Evolutionary conservation across 2,797 vertebrate genomes (phyloP), one percentile per base, ranked within the genome.

Genomic region (Chromobotia macracanthus): DNA sequence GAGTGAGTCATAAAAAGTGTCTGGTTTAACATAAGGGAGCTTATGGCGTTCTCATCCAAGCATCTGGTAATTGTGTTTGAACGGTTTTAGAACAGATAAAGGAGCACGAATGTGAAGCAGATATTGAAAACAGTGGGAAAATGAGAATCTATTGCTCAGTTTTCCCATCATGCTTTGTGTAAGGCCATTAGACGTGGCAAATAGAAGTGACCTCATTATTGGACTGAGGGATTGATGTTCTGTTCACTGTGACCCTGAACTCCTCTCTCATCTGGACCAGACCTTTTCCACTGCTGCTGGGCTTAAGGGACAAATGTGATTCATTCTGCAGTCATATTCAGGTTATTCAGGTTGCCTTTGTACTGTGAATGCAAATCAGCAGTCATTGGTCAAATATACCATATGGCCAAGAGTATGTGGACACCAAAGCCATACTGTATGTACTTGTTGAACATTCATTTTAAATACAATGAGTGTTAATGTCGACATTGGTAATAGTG

Each of bases 61-160:
- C 69, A 66, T 72, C 77, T 79, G 77, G 60, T 65, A 56, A 79
- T 65, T 66, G 69, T 79, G 69, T 79, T 79, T 72, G 38, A 72
- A 56, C 35, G 51, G 68, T 21, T 79, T 79, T 55, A 35, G 77
- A 79, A 35, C 31, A 64, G 60, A 72, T 66, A 65, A 72, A 72
- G 76, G 44, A 78, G 68, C 77, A 25, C 16, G 64, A 72, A 72
- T 72, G 60, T 3, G 23, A 51, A 66, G 50, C 31, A 55, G 8
- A 65, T 38, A 4, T 8, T 72, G 13, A 67, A 65, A 48, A 64
- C 16, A 12, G 18, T 35, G 16, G 23, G 53, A 18, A 53, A 44
- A 41, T 56, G 77, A 72, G 48, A 79, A 72, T 46, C 60, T 65
- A 35, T 79, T 31, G 28, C 64, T 53, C 15, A 44, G 60, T 55